Evolutionary conservation across 2,888 invertebrate genomes (phyloP).

Genomic region (Ectemnius lituratus): DNA sequence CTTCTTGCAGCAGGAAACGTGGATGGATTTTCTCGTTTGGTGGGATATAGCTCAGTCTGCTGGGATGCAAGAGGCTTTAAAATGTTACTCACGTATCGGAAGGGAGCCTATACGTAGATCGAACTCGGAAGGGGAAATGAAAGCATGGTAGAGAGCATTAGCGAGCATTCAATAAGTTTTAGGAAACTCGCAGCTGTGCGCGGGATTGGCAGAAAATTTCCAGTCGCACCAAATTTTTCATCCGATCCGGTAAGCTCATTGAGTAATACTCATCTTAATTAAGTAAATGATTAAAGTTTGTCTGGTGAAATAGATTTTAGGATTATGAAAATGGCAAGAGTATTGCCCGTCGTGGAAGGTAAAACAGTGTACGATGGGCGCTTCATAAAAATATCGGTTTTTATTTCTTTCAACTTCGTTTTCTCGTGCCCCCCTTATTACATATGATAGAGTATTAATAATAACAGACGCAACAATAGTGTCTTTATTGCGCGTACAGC

Average conservation of each 20-base stretch:
- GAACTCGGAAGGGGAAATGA: constrained; percentile 15
- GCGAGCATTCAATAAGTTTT: constrained; percentile 41
- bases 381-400: constrained; percentile 63
- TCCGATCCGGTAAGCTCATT: neutral
- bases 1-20: constrained; percentile 28
- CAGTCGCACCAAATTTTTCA: constrained; percentile 10
- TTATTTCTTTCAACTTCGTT: constrained; percentile 54
- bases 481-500: constrained; percentile 41
- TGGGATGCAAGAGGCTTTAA: constrained; percentile 31
- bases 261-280: too few species aligned
- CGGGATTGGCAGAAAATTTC: constrained; percentile 17
- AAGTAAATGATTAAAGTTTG: too few species aligned
- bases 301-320: too few species aligned
- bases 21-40: constrained; percentile 26
- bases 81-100: constrained; percentile 59
- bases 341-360: neutral
- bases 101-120: constrained; percentile 10
- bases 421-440: constrained; percentile 46
- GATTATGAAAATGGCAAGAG: neutral
- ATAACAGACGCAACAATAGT: constrained; percentile 53
- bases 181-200: constrained; percentile 11
- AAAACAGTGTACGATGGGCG: constrained; percentile 10
- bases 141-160: constrained; percentile 37
- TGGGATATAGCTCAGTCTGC: constrained; percentile 7
- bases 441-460: constrained; percentile 51